phyloP scores from a whole-genome alignment of 2,888 invertebrate species.

The Xanthostigma xanthostigma region DNA sequence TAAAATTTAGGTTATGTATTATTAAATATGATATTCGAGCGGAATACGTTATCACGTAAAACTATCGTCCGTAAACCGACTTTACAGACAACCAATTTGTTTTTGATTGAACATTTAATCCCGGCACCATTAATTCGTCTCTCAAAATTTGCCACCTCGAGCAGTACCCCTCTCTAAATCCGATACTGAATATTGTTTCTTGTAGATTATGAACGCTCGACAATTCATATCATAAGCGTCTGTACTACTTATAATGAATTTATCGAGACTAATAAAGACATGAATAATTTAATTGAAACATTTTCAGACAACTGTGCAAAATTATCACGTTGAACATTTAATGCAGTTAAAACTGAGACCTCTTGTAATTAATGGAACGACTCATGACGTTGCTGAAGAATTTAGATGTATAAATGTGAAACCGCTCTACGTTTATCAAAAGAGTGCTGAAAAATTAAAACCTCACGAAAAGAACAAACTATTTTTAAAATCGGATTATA shows the following conservation, averaged over 20 bases:
- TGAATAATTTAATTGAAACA: no score
- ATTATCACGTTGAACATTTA: conserved; percentile 30
- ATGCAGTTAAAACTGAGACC: conserved; percentile 32
- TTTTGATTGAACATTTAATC: no score
- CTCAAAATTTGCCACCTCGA: no score
- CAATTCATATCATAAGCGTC: neutral
- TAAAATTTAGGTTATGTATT: no score
- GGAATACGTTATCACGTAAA: no score
- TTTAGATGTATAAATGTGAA: conserved; percentile 35
- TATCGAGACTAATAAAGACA: no score
- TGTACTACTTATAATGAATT: no score
- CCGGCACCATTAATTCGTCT: no score
- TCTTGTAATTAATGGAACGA: conserved; percentile 24
- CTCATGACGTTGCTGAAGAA: conserved; percentile 30
- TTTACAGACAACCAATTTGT: no score
- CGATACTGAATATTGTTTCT: neutral
- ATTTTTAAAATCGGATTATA: conserved; percentile 36
- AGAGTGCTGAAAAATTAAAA: conserved; percentile 15
- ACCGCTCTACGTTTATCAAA: conserved; percentile 27
- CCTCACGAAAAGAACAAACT: conserved; percentile 19
- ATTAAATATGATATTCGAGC: no score
- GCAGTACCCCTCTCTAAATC: no score
- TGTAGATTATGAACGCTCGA: neutral
- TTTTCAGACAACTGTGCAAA: conserved; percentile 21
- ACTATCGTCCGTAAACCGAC: no score